Evolutionary conservation across 2,797 vertebrate genomes (phyloP).

Genomic region (Syngnathus acus): DNA sequence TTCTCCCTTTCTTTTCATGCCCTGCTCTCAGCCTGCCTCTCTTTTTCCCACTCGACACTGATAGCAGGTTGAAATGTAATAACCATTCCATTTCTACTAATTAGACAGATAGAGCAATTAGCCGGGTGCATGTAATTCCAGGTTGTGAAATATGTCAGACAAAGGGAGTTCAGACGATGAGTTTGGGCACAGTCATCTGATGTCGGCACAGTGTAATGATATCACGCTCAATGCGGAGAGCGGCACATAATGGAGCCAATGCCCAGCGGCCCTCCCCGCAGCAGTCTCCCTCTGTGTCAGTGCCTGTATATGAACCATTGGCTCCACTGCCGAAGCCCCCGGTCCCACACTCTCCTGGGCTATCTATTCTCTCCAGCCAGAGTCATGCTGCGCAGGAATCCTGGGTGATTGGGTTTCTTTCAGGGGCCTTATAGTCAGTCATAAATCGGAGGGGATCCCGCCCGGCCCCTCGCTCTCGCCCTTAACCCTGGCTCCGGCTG

Average conservation of each 20-base stretch:
- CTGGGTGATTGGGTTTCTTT: slow-evolving; percentile 82
- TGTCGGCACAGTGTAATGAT: slow-evolving; percentile 57
- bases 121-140: slow-evolving; percentile 58
- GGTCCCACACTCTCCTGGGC: slow-evolving; percentile 63
- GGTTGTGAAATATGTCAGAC: slow-evolving; percentile 52
- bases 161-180: slow-evolving; percentile 58
- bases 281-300: slow-evolving; percentile 63
- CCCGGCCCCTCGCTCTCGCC: slow-evolving; percentile 64
- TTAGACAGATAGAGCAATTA: slow-evolving; percentile 71
- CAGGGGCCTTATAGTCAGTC: slow-evolving; percentile 73
- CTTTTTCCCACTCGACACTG: slow-evolving; percentile 51
- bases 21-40: slow-evolving; percentile 56
- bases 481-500: slow-evolving; percentile 78
- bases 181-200: slow-evolving; percentile 41
- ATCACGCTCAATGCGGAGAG: slow-evolving; percentile 61
- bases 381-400: slow-evolving; percentile 80
- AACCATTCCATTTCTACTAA: slow-evolving; percentile 67
- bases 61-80: slow-evolving; percentile 68
- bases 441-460: slow-evolving; percentile 74
- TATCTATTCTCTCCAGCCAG: slow-evolving; percentile 70
- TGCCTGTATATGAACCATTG: slow-evolving; percentile 50
- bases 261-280: slow-evolving; percentile 58
- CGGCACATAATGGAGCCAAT: slow-evolving; percentile 57
- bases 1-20: slow-evolving; percentile 71
- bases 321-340: slow-evolving; percentile 40